Percentiles rank a stretch among this genome's conserved stretches.
Evolutionary conservation across 1,140 invertebrate species (phyloP).

Genomic region (Drosophila littoralis): DNA sequence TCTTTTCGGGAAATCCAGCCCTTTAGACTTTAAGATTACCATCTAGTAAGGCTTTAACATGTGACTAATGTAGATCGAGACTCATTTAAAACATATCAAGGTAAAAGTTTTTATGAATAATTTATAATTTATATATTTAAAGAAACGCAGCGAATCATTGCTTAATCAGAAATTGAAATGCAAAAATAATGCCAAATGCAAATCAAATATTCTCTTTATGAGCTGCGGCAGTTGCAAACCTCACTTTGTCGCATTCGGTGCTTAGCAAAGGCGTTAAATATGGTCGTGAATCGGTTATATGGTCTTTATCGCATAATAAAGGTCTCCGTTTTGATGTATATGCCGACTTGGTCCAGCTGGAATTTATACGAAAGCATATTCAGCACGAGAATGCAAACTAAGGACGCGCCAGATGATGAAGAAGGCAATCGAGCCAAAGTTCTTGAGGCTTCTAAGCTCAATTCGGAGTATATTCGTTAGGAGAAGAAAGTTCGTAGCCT

Average conservation of each 20-base stretch:
- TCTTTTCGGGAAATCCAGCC: too few relatives aligned
- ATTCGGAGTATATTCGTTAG: too few relatives aligned
- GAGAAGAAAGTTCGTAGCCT: too few relatives aligned
- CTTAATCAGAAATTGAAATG: not conserved
- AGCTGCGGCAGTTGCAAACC: slow-evolving; percentile 1
- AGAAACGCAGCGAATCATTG: not conserved
- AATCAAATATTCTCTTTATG: not conserved
- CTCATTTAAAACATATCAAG: too few relatives aligned
- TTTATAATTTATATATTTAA: not conserved
- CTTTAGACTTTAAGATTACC: too few relatives aligned
- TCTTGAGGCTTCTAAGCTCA: too few relatives aligned
- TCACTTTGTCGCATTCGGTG: not conserved
- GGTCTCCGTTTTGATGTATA: not conserved
- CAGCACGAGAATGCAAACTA: not conserved
- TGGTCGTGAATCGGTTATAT: slow-evolving; percentile 12
- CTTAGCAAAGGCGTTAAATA: not conserved
- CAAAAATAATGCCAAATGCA: not conserved
- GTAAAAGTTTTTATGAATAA: too few relatives aligned
- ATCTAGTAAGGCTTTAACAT: too few relatives aligned
- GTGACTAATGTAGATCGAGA: too few relatives aligned
- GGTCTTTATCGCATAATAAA: not conserved
- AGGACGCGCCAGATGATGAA: not conserved
- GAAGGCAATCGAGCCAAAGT: not conserved
- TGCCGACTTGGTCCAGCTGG: not conserved
- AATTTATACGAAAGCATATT: not conserved